Evolutionary conservation across 2,888 invertebrate species (phyloP).

Genomic region (Rosalia funebris): DNA sequence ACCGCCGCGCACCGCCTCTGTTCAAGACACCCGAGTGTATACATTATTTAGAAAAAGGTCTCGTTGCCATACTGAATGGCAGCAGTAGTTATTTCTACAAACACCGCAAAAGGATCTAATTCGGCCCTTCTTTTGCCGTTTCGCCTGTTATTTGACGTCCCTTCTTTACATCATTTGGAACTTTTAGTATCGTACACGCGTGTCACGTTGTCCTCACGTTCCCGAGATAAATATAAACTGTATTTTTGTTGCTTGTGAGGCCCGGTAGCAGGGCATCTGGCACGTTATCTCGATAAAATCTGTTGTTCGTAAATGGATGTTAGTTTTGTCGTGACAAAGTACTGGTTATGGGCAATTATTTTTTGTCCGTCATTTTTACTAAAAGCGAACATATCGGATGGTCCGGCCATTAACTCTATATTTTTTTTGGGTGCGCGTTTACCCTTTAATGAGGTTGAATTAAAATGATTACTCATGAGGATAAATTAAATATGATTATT

Average conservation of each 20-base stretch:
- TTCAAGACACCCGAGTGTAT: not conserved
- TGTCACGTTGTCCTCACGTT: constrained; percentile 24
- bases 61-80: constrained; percentile 5
- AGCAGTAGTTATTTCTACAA: constrained; percentile 16
- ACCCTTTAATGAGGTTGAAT: too few relatives aligned
- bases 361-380: not conserved
- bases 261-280: constrained; percentile 7
- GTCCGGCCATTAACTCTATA: not conserved
- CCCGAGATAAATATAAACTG: constrained; percentile 29
- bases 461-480: too few relatives aligned
- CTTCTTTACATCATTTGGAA: constrained; percentile 17
- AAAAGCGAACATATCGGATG: not conserved
- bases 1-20: too few relatives aligned
- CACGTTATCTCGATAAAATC: constrained; percentile 26
- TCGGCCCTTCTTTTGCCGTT: constrained; percentile 3
- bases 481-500: too few relatives aligned
- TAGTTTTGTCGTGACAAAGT: constrained; percentile 17
- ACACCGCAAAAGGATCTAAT: constrained; percentile 17
- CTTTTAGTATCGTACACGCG: constrained; percentile 24
- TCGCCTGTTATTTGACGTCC: constrained; percentile 20
- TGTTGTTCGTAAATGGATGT: constrained; percentile 24
- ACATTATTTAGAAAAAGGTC: constrained; percentile 3
- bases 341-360: constrained; percentile 21
- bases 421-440: too few relatives aligned
- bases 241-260: constrained; percentile 23